Base-by-base conservation (phyloP, 2,888 invertebrate species). In the Hymenopus coronatus region DNA sequence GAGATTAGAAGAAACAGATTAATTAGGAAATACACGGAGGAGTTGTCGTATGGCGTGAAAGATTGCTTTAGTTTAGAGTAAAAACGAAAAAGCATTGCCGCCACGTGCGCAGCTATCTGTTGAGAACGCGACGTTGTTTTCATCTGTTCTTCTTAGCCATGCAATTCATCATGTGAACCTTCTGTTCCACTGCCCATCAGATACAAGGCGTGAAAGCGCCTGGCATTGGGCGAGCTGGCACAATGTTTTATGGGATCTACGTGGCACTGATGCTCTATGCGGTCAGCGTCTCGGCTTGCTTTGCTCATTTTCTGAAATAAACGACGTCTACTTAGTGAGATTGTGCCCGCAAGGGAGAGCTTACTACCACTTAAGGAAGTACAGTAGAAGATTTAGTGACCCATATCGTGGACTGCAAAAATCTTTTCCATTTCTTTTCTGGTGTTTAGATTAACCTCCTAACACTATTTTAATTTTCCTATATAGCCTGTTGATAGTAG, bases 241-340 rank as follows among this genome's bases (percentile, higher is more conserved):
- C 54, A 20, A 20, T 70, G 54, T 70, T 70, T 70, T 70, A 70
- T 70, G 54, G 15, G 54, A 70, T 70, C 54, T 70, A 70, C 54
- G 54, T 70, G 54, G 54, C 25, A 4, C 20, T 70, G 54, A 20
- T 70, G 54, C 54, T 70, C 6, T 70, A 70, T 70, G 54, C 54
- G 54, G 54, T 70, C 54, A 70, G 54, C 54, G 25, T 70, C 54
- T 70, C 20, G 15, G 54, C 20, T 70, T 25, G 54, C 8, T 70
- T 20, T 70, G 54, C 46, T 85, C 85, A 40, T 85, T 85, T 85
- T 85, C 54, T 30, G 28, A 85, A 85, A 85, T 85, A 85, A 85
- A 85, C 85, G 85, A 85, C 46, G 85, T 40, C 15, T 27, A 40
- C 85, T 40, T 85, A 30, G 85, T 27, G 85, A 40, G 40, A 85